Conservation (phyloP, 1,140 invertebrate genomes). For the Trichogramma pretiosum region DNA sequence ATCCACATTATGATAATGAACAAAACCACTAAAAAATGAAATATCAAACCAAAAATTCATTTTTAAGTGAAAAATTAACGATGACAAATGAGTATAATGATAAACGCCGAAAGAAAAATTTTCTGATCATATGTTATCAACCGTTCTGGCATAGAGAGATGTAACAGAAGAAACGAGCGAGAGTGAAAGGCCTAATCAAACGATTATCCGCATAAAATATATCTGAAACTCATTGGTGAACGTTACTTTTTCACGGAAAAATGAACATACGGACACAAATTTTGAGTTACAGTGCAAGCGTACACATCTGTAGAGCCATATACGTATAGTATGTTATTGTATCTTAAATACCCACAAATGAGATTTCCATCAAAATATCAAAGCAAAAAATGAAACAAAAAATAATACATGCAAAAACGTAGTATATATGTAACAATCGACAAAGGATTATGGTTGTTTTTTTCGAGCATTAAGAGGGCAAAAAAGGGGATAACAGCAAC, state of each 20-base stretch:
- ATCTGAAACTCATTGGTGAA: conserved; percentile 7
- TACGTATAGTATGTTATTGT: conserved; percentile 48
- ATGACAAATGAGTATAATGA: too few relatives aligned
- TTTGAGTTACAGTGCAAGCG: conserved; percentile 49
- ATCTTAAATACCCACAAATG: conserved; percentile 31
- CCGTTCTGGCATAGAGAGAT: too few relatives aligned
- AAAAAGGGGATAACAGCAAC: conserved; percentile 6
- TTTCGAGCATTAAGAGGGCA: conserved; percentile 18
- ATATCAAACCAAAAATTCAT: too few relatives aligned
- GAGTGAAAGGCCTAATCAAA: conserved; percentile 22
- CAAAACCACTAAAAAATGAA: conserved; percentile 14
- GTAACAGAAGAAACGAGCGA: too few relatives aligned
- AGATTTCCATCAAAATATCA: too few relatives aligned
- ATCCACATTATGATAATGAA: conserved; percentile 22
- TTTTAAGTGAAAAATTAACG: too few relatives aligned
- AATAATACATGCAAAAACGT: conserved; percentile 24
- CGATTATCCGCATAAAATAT: neutral
- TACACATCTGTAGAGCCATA: conserved; percentile 49
- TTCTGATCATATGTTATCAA: too few relatives aligned
- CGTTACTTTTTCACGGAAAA: conserved; percentile 11
- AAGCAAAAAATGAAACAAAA: too few relatives aligned
- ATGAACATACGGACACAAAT: conserved; percentile 38
- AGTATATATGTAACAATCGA: conserved; percentile 38
- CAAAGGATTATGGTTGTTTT: conserved; percentile 19
- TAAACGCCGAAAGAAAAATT: too few relatives aligned